These are phyloP conservation scores for Myotis planiceps DNA, from an alignment of 2,797 vertebrate genomes.

Conservation along the genomic window DNA sequence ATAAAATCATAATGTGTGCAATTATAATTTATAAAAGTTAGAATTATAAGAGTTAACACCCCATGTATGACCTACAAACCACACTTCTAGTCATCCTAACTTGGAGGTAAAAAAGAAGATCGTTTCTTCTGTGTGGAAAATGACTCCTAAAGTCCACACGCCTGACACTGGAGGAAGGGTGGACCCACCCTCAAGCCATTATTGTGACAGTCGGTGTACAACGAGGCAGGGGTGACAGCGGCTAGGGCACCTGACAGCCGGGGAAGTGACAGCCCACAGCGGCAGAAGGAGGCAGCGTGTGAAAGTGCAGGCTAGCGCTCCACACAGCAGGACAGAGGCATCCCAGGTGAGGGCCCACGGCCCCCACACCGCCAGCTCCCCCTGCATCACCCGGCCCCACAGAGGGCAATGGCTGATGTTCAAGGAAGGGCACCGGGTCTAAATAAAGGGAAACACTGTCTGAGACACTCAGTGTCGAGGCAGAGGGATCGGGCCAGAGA, in stretches of 20 bases:
- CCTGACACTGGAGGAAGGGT: background rate
- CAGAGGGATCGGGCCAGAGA: background rate
- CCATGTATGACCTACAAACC: background rate
- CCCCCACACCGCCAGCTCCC: background rate
- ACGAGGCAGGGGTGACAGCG: background rate
- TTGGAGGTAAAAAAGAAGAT: background rate
- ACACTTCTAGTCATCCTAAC: background rate
- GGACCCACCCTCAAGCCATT: background rate
- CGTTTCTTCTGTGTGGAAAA: slow-evolving; percentile 4
- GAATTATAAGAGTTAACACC: background rate
- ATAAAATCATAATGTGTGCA: background rate
- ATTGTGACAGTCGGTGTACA: slow-evolving; percentile 14
- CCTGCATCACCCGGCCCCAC: background rate
- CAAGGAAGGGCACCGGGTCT: background rate
- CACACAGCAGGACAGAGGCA: background rate
- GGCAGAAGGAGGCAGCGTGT: background rate
- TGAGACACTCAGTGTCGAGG: background rate
- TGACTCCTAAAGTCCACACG: slow-evolving; percentile 25
- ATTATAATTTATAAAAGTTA: background rate
- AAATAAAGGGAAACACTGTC: background rate
- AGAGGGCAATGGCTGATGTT: background rate
- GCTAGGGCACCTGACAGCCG: background rate
- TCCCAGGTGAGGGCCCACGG: accelerated
- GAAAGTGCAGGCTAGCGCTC: background rate
- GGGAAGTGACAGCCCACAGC: background rate